Base-by-base conservation (phyloP, 2,113 vertebrate species). In the Recurvirostra avosetta region DNA sequence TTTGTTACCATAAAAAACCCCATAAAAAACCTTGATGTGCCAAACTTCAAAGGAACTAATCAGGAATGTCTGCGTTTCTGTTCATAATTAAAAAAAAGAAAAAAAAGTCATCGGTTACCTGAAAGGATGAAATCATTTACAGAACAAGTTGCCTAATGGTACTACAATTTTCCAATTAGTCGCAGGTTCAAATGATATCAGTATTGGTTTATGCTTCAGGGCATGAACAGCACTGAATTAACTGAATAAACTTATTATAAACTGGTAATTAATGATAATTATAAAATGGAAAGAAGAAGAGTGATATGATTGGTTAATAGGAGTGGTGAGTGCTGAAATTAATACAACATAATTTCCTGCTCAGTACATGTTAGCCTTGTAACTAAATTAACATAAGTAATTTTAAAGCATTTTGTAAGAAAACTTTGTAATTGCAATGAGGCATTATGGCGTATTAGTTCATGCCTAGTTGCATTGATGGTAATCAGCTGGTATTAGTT, bases 221-320 rank as follows among this genome's bases (percentile, higher is more conserved):
- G 94, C 94, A 97, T 89, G 96, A 97, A 96, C 96, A 94, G 70
- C 77, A 88, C 81, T 96, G 92, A 98, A 94, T 98, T 98, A 98
- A 97, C 94, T 95, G 98, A 98, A 97, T 98, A 98, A 98, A 97
- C 97, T 96, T 96, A 97, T 97, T 98, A 97, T 96, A 97, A 96
- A 97, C 77, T 93, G 96, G 91, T 96, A 98, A 98, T 98, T 98
- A 97, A 94, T 95, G 91, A 87, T 98, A 98, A 98, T 98, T 98
- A 97, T 96, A 97, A 97, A 97, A 91, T 91, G 85, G 92, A 97
- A 95, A 97, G 97, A 86, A 86, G 94, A 87, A 97, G 95, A 97
- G 94, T 88, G 84, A 87, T 96, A 59, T 86, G 96, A 98, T 97
- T 98, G 98, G 86, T 86, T 97, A 97, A 98, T 97, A 98, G 93